Conservation (phyloP, 2,113 vertebrate species). For the Agapornis roseicollis region DNA sequence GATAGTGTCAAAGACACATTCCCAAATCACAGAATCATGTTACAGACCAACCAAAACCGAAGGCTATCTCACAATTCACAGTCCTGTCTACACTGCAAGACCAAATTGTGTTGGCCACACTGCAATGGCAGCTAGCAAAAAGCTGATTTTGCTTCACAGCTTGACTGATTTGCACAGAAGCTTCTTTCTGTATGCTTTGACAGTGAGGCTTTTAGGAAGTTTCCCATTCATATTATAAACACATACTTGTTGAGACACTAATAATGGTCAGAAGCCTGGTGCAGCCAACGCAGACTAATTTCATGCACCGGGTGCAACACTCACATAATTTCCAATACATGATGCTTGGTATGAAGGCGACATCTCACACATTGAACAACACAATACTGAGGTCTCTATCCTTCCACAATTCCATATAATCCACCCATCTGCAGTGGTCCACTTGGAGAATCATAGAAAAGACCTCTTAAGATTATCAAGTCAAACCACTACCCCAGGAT, state of each 20-base stretch:
- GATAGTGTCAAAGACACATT: neutral
- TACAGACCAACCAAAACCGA: neutral
- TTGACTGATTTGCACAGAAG: neutral
- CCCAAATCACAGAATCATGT: slow-evolving; percentile 27
- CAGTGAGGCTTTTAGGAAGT: neutral
- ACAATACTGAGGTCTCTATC: neutral
- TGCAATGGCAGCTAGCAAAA: neutral
- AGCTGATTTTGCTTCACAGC: neutral
- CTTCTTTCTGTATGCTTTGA: neutral
- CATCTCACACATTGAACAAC: neutral
- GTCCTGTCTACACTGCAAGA: neutral
- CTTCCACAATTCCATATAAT: neutral
- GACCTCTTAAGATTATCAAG: neutral
- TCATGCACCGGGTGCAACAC: rapidly evolving
- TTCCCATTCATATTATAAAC: neutral
- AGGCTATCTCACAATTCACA: neutral
- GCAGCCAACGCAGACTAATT: neutral
- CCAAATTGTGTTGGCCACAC: neutral
- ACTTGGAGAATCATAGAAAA: neutral
- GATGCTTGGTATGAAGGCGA: neutral
- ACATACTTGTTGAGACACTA: neutral
- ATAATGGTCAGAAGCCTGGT: neutral
- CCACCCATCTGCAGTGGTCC: neutral
- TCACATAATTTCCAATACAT: neutral
- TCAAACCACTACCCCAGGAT: neutral